Conservation (phyloP, 2,888 invertebrate species). For the Podabrus alpinus region DNA sequence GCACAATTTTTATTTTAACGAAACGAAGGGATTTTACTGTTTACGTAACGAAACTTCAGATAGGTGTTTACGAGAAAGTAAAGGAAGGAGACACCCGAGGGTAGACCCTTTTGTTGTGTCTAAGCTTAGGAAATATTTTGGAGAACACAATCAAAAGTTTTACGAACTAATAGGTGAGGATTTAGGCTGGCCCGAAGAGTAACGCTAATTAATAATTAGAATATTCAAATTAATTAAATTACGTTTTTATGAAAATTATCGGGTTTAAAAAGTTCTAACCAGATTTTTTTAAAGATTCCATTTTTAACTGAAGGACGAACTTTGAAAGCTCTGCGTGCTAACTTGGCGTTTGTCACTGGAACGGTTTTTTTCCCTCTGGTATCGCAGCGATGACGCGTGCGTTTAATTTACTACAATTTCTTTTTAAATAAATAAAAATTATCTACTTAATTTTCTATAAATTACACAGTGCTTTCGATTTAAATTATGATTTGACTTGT, state of each 20-base stretch:
- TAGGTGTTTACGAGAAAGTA: conserved; percentile 83
- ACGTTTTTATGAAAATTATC: conserved; percentile 11
- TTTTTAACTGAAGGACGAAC: conserved; percentile 6
- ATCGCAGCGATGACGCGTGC: background rate
- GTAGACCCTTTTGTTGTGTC: conserved; percentile 80
- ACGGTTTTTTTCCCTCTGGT: background rate
- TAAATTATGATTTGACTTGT: background rate
- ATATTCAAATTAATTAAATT: conserved; percentile 11
- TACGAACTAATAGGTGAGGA: conserved; percentile 92
- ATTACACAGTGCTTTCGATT: background rate
- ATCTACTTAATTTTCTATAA: background rate
- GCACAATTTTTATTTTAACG: conserved; percentile 95
- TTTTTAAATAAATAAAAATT: background rate
- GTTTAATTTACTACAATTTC: background rate
- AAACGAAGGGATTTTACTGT: conserved; percentile 96
- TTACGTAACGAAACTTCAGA: conserved; percentile 81
- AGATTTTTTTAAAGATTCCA: background rate
- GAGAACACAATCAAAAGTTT: conserved; percentile 89
- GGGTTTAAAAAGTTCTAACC: background rate
- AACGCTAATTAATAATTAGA: conserved; percentile 42
- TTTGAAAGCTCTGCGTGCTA: background rate
- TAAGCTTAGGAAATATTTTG: conserved; percentile 82
- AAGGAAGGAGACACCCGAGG: conserved; percentile 81
- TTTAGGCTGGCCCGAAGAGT: conserved; percentile 92
- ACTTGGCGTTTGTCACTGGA: background rate